Percentiles rank a stretch among this genome's conserved stretches.
Evolutionary conservation across 2,113 vertebrate species (phyloP).

Genomic region (Mirza zaza): DNA sequence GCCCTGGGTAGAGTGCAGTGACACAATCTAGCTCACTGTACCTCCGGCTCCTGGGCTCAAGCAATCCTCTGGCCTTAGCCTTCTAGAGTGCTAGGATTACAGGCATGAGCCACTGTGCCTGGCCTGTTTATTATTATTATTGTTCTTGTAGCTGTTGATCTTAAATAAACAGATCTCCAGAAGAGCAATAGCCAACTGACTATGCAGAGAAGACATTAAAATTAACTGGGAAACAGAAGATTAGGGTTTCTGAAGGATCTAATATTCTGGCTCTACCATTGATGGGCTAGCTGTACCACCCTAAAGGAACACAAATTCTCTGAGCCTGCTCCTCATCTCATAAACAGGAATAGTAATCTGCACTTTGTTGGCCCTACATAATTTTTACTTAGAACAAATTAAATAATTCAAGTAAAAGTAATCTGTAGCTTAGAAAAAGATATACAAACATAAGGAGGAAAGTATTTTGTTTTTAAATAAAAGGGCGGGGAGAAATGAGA

Average conservation of each 20-base stretch:
- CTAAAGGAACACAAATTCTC: not conserved
- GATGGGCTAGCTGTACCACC: not conserved
- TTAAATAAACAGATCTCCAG: conserved; percentile 21
- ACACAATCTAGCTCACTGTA: not conserved
- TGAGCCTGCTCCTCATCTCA: not conserved
- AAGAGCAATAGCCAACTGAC: not conserved
- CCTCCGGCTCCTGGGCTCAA: not conserved
- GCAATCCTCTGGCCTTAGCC: not conserved
- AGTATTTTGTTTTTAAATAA: conserved; percentile 51
- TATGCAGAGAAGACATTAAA: not conserved
- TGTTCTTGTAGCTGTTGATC: not conserved
- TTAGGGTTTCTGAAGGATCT: not conserved
- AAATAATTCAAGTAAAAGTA: not conserved
- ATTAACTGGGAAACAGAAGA: not conserved
- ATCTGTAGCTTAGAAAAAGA: not conserved
- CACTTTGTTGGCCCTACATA: not conserved
- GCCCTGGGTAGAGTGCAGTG: not conserved
- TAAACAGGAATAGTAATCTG: not conserved
- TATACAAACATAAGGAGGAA: not conserved
- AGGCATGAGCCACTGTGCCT: not conserved
- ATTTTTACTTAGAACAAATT: not conserved
- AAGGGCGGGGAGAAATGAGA: not conserved
- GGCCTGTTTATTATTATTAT: not conserved
- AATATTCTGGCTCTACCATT: not conserved
- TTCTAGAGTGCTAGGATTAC: not conserved